These are phyloP conservation scores for Mola mola DNA, from an alignment of 2,113 vertebrate species.

Conservation along the genomic window DNA sequence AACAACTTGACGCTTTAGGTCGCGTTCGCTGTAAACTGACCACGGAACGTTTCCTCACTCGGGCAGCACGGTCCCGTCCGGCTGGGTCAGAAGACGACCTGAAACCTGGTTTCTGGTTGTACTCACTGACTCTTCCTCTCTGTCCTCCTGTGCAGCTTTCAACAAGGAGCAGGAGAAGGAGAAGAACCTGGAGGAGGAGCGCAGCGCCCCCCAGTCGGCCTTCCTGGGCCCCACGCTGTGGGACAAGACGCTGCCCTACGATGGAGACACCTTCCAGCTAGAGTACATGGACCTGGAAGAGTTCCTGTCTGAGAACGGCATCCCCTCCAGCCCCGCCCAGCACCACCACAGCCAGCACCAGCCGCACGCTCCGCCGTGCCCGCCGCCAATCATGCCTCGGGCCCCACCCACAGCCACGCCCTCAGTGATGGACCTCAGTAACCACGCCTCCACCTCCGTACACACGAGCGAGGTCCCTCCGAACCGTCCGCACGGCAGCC, in stretches of 20 bases:
- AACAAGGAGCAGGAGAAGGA: slow-evolving; percentile 90
- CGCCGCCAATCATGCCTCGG: slow-evolving; percentile 40
- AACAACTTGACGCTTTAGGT: too few species aligned
- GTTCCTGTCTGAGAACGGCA: slow-evolving; percentile 95
- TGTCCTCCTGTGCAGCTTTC: slow-evolving; percentile 82
- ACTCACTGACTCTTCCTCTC: slow-evolving; percentile 42
- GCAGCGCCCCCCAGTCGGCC: slow-evolving; percentile 86
- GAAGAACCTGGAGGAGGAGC: slow-evolving; percentile 92
- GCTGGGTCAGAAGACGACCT: too few species aligned
- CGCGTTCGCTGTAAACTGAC: too few species aligned
- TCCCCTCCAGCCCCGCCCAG: slow-evolving; percentile 91
- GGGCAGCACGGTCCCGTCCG: too few species aligned
- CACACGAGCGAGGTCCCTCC: slow-evolving; percentile 82
- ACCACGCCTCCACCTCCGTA: slow-evolving; percentile 85
- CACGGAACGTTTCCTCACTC: too few species aligned
- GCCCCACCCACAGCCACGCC: slow-evolving; percentile 74
- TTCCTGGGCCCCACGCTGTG: slow-evolving; percentile 96
- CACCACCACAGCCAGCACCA: slow-evolving; percentile 85
- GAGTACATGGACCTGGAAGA: slow-evolving; percentile 99
- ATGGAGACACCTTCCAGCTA: slow-evolving; percentile 95
- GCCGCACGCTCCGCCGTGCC: slow-evolving; percentile 57
- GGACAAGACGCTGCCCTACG: slow-evolving; percentile 96
- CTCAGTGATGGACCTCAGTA: slow-evolving; percentile 90
- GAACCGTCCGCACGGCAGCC: slow-evolving; percentile 87
- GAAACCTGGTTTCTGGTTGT: too few species aligned